Conservation (phyloP, 2,888 invertebrate genomes). For the Tenthredo amoena region DNA sequence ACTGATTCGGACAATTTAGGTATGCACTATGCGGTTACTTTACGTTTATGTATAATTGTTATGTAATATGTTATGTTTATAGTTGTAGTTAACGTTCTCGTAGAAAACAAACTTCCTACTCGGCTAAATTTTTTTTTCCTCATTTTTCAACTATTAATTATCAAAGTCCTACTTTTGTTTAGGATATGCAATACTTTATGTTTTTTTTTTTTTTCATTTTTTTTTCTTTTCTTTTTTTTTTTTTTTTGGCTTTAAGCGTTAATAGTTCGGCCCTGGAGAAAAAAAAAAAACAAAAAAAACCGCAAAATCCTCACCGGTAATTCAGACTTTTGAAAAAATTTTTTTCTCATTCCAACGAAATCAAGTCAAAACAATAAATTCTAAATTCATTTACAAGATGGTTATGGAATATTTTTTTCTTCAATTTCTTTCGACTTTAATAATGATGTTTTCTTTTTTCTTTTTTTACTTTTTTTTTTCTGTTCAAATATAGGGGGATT, state of each 20-base stretch:
- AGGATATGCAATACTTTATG: slow-evolving; percentile 70
- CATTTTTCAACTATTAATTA: slow-evolving; percentile 56
- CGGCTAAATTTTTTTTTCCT: not conserved
- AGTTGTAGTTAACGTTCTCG: slow-evolving; percentile 34
- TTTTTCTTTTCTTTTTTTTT: not conserved
- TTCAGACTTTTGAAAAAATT: not conserved
- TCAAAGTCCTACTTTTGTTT: slow-evolving; percentile 66
- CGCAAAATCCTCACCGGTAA: slow-evolving; percentile 56
- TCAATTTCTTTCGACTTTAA: not conserved
- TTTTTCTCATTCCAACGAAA: not conserved
- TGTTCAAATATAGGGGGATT: not conserved
- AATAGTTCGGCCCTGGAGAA: slow-evolving; percentile 63
- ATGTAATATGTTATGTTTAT: slow-evolving; percentile 17
- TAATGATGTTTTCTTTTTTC: not conserved
- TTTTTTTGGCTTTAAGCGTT: slow-evolving; percentile 62
- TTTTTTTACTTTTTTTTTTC: not conserved
- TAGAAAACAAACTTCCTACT: slow-evolving; percentile 43
- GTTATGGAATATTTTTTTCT: not conserved
- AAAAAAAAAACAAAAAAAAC: slow-evolving; percentile 55
- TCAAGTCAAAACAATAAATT: not conserved
- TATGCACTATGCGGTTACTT: slow-evolving; percentile 1
- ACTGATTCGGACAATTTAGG: slow-evolving; percentile 19
- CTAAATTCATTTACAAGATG: not conserved
- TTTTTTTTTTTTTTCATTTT: slow-evolving; percentile 47
- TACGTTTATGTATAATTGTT: slow-evolving; percentile 1